Evolutionary conservation across 2,888 invertebrate genomes (phyloP), one percentile per base, ranked within the genome.

Genomic region (Venusia cambrica): DNA sequence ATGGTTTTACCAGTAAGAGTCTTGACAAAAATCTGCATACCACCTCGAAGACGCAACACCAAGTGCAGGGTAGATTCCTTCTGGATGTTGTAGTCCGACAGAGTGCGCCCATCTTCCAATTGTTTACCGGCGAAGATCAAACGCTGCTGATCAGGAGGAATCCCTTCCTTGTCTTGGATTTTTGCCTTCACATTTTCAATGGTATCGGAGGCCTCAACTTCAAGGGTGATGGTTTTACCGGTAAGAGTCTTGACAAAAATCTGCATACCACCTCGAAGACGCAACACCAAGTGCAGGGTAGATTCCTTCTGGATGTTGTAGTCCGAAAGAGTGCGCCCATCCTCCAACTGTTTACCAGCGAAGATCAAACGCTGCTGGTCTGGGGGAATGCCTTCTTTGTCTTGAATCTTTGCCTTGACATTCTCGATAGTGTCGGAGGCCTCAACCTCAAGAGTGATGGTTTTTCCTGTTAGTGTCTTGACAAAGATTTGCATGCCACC

Each of bases 11-110:
- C 76, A 1, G 76, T 76, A 0, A 76, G 28, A 0, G 76, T 76
- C 5, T 76, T 76, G 0, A 80, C 79, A 11, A 79, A 79, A 0
- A 79, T 79, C 29, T 79, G 79, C 79, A 79, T 79, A 7, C 79
- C 79, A 17, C 69, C 76, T 4, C 76, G 58, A 0, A 76, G 72
- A 54, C 76, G 70, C 2, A 76, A 11, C 0, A 75, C 76, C 2
- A 76, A 13, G 4, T 76, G 76, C 0, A 76, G 66, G 0, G 76
- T 76, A 0, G 75, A 75, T 6, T 76, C 76, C 0, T 76, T 76
- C 1, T 76, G 76, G 1, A 76, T 76, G 5, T 76, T 76, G 20
- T 76, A 76, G 38, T 76, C 76, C n/a, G 74, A 74, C 5, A 20
- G 8, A 4, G 19, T 20, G 19, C 19, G 19, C 2, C 19, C 19